phyloP scores from a whole-genome alignment of 1,140 invertebrate species.

The Calephelis virginiensis region DNA sequence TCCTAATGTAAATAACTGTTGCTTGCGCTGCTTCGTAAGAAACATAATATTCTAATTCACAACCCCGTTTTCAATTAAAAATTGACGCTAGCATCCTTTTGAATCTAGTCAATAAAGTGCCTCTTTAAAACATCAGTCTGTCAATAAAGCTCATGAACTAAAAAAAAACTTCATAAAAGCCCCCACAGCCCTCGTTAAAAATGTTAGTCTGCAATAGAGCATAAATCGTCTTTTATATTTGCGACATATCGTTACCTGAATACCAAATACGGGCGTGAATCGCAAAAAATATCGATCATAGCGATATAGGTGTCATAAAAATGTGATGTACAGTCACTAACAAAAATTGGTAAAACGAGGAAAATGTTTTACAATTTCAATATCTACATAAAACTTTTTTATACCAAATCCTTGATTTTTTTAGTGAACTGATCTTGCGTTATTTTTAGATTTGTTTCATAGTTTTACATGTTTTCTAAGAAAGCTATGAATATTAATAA shows the following conservation, averaged over 20 bases:
- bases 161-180: conserved; percentile 7
- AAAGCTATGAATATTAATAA: no score
- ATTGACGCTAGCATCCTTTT: conserved; percentile 5
- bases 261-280: conserved; percentile 17
- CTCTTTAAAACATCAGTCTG: background rate
- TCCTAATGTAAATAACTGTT: no score
- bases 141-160: conserved; percentile 4
- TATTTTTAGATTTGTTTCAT: no score
- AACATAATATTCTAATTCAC: conserved; percentile 4
- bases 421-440: no score
- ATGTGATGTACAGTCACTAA: conserved; percentile 5
- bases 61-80: conserved; percentile 7
- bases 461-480: no score
- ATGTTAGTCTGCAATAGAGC: conserved; percentile 16
- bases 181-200: conserved; percentile 13
- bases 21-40: background rate
- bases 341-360: background rate
- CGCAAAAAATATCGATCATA: conserved; percentile 10
- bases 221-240: conserved; percentile 17
- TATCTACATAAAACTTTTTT: background rate
- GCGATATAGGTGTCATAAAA: conserved; percentile 13
- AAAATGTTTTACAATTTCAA: background rate
- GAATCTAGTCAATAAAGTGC: background rate
- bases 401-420: no score
- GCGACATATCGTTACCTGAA: conserved; percentile 16